Evolutionary conservation across 2,797 vertebrate genomes (phyloP).

Genomic region (Etheostoma nigrum): DNA sequence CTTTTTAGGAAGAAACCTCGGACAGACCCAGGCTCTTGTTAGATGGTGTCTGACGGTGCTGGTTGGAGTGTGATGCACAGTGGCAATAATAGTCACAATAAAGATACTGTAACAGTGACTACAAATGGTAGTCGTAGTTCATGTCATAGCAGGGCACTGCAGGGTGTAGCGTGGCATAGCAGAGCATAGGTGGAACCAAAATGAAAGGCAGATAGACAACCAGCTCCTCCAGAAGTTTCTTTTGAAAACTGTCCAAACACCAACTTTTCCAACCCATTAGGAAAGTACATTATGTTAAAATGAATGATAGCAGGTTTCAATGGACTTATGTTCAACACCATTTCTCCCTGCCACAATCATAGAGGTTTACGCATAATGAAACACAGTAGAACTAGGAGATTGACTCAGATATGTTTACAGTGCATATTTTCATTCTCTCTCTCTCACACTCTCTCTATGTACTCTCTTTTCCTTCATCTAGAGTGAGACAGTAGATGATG

Average conservation of each 20-base stretch:
- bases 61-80: too few relatives aligned
- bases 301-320: constrained; percentile 8
- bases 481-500: constrained; percentile 32
- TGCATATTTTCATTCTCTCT: constrained; percentile 1
- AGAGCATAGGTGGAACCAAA: not conserved
- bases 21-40: too few relatives aligned
- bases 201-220: not conserved
- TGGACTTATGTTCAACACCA: constrained; percentile 33
- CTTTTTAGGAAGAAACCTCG: too few relatives aligned
- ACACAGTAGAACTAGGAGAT: not conserved
- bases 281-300: constrained; percentile 23
- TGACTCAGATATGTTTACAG: not conserved
- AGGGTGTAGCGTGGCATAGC: too few relatives aligned
- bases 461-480: constrained; percentile 33
- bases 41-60: too few relatives aligned
- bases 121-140: too few relatives aligned
- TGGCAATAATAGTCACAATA: too few relatives aligned
- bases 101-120: too few relatives aligned
- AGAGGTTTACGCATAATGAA: constrained; percentile 10
- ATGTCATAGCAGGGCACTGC: too few relatives aligned
- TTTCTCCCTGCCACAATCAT: constrained; percentile 27
- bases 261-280: constrained; percentile 19
- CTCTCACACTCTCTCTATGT: not conserved
- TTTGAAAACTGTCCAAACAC: constrained; percentile 14
- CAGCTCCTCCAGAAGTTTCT: not conserved